Conservation (phyloP, 2,888 invertebrate species). For the Callosobruchus maculatus region DNA sequence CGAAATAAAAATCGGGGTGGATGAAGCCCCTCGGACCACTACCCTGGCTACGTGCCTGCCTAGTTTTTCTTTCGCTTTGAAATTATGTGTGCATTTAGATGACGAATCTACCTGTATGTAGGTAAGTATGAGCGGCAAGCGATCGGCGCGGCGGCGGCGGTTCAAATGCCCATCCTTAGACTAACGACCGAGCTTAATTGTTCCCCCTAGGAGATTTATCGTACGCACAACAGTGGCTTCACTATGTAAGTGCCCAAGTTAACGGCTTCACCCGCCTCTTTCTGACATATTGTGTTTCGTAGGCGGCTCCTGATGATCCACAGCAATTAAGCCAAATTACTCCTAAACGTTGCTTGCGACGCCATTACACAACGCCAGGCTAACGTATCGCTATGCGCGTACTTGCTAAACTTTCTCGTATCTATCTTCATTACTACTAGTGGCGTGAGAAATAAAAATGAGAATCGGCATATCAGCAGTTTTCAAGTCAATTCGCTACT, state of each 20-base stretch:
- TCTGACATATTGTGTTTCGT: slow-evolving; percentile 20
- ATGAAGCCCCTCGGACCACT: too few species aligned
- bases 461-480: too few species aligned
- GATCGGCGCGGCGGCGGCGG: too few species aligned
- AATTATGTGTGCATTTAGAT: too few species aligned
- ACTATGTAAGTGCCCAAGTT: background rate
- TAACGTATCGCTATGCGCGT: slow-evolving; percentile 25
- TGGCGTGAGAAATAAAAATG: too few species aligned
- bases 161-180: background rate
- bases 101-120: too few species aligned
- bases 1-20: too few species aligned
- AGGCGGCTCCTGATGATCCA: slow-evolving; percentile 31
- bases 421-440: background rate
- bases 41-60: too few species aligned
- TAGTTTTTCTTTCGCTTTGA: too few species aligned
- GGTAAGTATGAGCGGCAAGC: too few species aligned
- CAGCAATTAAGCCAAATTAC: slow-evolving; percentile 37
- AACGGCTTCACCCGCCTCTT: slow-evolving; percentile 7
- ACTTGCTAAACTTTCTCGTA: slow-evolving; percentile 31
- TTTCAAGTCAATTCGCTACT: too few species aligned
- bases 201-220: slow-evolving; percentile 3
- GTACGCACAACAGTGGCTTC: slow-evolving; percentile 1
- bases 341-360: slow-evolving; percentile 34
- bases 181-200: background rate
- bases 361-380: slow-evolving; percentile 29